Evolutionary conservation across 1,140 invertebrate genomes (phyloP).

Genomic region (Agrilus planipennis): DNA sequence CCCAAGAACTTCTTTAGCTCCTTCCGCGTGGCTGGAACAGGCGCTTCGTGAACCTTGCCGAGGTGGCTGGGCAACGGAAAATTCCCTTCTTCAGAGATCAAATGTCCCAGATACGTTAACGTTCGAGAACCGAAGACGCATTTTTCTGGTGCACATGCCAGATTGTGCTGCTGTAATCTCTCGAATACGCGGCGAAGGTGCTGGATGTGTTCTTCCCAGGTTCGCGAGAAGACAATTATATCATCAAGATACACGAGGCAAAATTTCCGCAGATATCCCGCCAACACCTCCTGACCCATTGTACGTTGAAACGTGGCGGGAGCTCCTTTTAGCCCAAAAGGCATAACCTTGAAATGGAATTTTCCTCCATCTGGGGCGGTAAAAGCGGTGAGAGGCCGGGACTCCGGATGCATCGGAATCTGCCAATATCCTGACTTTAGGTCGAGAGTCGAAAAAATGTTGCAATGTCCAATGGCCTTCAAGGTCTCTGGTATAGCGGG

Average conservation of each 20-base stretch:
- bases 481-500: constrained; percentile 8
- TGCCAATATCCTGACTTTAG: constrained; percentile 25
- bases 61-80: no score
- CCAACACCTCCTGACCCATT: constrained; percentile 16
- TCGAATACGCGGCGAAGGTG: constrained; percentile 14
- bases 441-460: constrained; percentile 24
- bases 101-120: constrained; percentile 9
- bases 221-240: constrained; percentile 19
- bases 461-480: constrained; percentile 21
- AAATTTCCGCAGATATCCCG: no score
- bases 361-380: constrained; percentile 19
- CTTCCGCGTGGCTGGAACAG: neutral
- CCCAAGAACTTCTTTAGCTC: no score
- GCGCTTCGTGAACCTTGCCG: no score
- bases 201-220: constrained; percentile 22
- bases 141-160: constrained; percentile 13
- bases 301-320: constrained; percentile 11
- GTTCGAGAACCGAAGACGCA: no score
- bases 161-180: constrained; percentile 13
- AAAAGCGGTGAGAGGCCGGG: constrained; percentile 25
- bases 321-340: constrained; percentile 20
- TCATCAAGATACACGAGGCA: constrained; percentile 24
- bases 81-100: no score
- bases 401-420: constrained; percentile 18
- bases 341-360: constrained; percentile 22